Evolutionary conservation across 2,888 invertebrate species (phyloP).

Genomic region (Carabus problematicus): DNA sequence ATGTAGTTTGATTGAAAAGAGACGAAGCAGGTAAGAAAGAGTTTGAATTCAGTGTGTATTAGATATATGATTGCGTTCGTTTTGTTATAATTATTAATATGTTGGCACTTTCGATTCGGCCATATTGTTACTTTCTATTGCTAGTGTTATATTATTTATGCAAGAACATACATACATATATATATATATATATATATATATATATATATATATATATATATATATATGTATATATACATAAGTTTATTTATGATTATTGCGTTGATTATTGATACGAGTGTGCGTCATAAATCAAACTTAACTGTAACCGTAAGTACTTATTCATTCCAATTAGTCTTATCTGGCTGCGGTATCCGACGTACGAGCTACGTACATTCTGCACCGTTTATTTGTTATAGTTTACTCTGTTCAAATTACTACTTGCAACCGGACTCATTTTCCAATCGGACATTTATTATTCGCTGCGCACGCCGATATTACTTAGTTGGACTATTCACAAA

Average conservation of each 20-base stretch:
- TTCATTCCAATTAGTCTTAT: conserved; percentile 40
- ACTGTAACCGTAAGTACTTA: conserved; percentile 35
- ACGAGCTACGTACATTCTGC: conserved; percentile 5
- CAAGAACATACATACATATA: conserved; percentile 4
- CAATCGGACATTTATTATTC: conserved; percentile 2
- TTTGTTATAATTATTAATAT: no score
- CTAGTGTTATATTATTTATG: conserved; percentile 3
- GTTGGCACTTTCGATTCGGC: no score
- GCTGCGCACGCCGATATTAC: background rate
- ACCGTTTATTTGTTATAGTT: conserved; percentile 2
- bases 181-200: background rate
- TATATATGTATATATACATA: conserved; percentile 2
- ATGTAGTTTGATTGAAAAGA: no score
- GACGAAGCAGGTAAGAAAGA: no score
- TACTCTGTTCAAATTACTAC: conserved; percentile 1
- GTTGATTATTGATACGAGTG: conserved; percentile 31
- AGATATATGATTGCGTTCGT: no score
- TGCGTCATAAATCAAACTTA: conserved; percentile 35
- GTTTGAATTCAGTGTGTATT: no score
- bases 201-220: background rate
- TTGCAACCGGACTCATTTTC: background rate
- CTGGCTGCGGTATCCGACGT: conserved; percentile 6
- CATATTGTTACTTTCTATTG: background rate
- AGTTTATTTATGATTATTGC: conserved; percentile 40
- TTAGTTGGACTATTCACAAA: no score